Evolutionary conservation across 2,888 invertebrate genomes (phyloP).

Genomic region (Eledona agricola): DNA sequence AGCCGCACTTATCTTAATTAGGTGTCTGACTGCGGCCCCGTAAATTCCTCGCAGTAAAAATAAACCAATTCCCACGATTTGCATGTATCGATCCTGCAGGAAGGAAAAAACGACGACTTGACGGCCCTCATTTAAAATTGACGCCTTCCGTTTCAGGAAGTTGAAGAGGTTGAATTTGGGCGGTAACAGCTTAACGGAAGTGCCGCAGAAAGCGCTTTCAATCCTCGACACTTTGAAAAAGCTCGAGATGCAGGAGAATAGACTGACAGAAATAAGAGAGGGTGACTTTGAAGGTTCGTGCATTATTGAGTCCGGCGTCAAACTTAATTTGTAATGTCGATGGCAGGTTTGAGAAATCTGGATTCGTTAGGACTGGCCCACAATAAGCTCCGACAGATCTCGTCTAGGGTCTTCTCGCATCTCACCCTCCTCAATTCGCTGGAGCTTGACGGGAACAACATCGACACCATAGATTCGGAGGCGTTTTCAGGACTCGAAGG

Average conservation of each 20-base stretch:
- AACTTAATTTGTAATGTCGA: no score
- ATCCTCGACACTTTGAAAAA: conserved; percentile 83
- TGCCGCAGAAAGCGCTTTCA: conserved; percentile 84
- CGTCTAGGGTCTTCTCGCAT: conserved; percentile 84
- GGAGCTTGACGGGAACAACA: conserved; percentile 88
- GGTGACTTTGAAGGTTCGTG: conserved; percentile 85
- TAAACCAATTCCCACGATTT: no score
- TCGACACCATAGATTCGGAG: conserved; percentile 81
- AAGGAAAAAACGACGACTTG: no score
- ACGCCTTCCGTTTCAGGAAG: conserved; percentile 66
- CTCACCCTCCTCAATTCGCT: conserved; percentile 83
- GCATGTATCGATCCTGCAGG: no score
- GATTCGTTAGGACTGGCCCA: conserved; percentile 87
- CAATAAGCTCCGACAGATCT: conserved; percentile 82
- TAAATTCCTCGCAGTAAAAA: no score
- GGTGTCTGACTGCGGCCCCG: no score
- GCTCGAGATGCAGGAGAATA: conserved; percentile 88
- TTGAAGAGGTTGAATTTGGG: conserved; percentile 86
- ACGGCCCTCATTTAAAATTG: conserved; percentile 24
- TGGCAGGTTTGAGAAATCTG: conserved; percentile 77
- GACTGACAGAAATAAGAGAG: conserved; percentile 77
- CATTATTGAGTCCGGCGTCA: no score
- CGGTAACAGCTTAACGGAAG: conserved; percentile 78
- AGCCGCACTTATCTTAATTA: no score
- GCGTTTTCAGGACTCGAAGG: conserved; percentile 91